Evolutionary conservation across 2,888 invertebrate species (phyloP), one percentile per base, ranked within the genome.

Genomic region (Hypomecis atomaria): DNA sequence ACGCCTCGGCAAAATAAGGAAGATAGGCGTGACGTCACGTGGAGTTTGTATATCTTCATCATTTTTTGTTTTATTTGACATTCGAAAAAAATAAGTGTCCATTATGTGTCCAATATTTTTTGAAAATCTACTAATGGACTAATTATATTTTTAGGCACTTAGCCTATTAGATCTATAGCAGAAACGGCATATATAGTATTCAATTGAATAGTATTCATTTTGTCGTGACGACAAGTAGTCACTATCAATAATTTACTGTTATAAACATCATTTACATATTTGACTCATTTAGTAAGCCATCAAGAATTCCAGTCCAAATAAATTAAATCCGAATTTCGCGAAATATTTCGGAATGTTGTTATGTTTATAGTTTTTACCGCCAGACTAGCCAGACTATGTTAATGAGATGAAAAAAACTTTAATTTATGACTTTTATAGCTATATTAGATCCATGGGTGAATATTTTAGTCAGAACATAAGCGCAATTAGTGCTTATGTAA

Each of bases 311-410:
- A 67, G 50, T 56, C 56, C 59, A 47, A 59, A 53, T 58, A 50
- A 42, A 52, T 33, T 45, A 34, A 45, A 63, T 60, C 55, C 45
- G 59, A 61, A 54, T 53, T 44, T 52, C 9, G 5, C 34, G 57
- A 67, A 68, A 71, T 58, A 48, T 70, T 69, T 45, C 62, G 75
- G 70, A 66, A 71, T 69, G 70, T 58, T 62, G 11, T 10, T 47
- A 54, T 40, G 40, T 38, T 1, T 23, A 52, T 54, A 37, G 37
- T 48, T 54, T 10, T 37, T 34, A 45, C 38, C 40, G 33, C 10
- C 7, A 60, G 42, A 48, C 48, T 47, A 45, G 38, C 23, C 9
- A 40, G 40, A 9, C 40, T 49, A 23, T 42, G n/a, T 8, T 2
- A 23, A 23, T 23, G 23, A 23, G 23, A 23, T 23, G 23, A 23